Percentiles rank a stretch among this genome's conserved stretches.
These are phyloP conservation scores for Callospermophilus lateralis DNA, from an alignment of 2,113 vertebrate genomes.

Conservation along the genomic window DNA sequence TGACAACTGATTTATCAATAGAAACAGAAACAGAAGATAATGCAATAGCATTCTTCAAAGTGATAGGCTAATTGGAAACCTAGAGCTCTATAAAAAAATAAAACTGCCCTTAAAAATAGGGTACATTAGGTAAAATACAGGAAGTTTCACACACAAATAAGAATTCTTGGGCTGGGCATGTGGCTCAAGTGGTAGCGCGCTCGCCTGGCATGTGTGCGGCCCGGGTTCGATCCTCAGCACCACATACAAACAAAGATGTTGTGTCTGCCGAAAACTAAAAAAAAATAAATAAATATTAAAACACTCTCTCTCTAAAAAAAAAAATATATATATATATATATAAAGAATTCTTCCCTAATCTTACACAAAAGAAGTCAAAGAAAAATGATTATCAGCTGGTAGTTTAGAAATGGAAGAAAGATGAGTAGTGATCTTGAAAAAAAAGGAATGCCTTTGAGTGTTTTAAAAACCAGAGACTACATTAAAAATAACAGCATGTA, in stretches of 20 bases:
- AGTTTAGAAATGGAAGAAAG: background rate
- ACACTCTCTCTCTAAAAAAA: too few species aligned
- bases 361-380: background rate
- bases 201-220: too few species aligned
- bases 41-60: background rate
- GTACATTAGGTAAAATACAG: background rate
- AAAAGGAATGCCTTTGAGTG: background rate
- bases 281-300: too few species aligned
- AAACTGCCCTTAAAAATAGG: background rate
- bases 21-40: background rate
- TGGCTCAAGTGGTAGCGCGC: too few species aligned
- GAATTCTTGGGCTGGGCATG: background rate
- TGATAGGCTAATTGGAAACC: background rate
- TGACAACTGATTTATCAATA: background rate
- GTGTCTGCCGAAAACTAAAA: too few species aligned
- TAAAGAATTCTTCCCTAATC: background rate
- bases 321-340: too few species aligned
- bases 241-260: too few species aligned
- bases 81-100: background rate
- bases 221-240: too few species aligned
- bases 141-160: background rate
- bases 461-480: background rate
- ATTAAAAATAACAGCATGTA: background rate
- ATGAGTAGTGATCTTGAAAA: background rate
- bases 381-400: background rate